Conservation (phyloP, 2,113 vertebrate species). For the Camarhynchus parvulus region DNA sequence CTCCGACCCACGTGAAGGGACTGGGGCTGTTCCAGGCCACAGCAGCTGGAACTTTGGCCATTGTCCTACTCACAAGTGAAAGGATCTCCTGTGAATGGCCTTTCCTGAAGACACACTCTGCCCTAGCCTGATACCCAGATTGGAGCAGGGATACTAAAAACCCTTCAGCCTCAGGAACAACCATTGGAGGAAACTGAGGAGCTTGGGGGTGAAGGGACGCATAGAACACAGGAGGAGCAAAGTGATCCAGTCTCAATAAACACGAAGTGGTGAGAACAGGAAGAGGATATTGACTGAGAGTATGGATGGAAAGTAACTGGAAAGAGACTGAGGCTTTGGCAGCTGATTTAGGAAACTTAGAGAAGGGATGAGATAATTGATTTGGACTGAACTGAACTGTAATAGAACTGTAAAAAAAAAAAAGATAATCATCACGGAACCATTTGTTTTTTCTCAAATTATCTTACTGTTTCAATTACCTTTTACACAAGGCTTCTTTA, state of each 20-base stretch:
- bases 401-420: not conserved
- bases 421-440: not conserved
- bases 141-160: not conserved
- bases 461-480: not conserved
- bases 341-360: not conserved
- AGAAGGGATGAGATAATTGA: not conserved
- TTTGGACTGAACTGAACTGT: not conserved
- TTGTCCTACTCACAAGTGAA: not conserved
- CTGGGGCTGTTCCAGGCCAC: not conserved
- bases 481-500: not conserved
- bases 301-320: not conserved
- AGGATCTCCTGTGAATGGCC: not conserved
- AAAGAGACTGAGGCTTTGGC: not conserved
- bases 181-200: not conserved
- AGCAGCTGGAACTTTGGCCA: not conserved
- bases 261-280: not conserved
- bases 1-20: not conserved
- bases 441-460: not conserved
- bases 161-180: not conserved
- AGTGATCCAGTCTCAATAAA: not conserved
- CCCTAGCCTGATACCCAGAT: not conserved
- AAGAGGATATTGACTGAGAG: not conserved
- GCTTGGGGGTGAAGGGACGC: not conserved
- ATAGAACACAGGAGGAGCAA: not conserved
- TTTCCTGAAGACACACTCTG: not conserved